Base-by-base conservation (phyloP, 2,888 invertebrate species). In the Dolomedes plantarius region DNA sequence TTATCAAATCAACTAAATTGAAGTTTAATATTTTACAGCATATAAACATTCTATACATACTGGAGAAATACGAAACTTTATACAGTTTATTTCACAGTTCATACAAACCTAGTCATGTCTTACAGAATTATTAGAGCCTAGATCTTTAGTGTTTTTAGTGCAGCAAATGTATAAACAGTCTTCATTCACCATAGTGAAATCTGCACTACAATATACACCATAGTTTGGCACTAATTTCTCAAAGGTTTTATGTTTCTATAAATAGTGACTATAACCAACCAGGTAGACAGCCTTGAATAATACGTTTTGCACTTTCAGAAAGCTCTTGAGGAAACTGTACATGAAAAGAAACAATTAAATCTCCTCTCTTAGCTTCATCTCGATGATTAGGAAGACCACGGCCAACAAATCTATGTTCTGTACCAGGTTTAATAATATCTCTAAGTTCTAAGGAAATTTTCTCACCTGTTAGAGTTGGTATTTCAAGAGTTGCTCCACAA, bases 311-410 rank as follows among this genome's bases (percentile, higher is more conserved):
- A 90, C 94, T 94, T 90, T 94, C 93, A 88, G 95, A 93, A 88
- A 98, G 91, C 75, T 93, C 93, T 29, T 97, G 96, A 0, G 98
- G 98, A 92, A 98, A 99, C 91, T 95, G 95, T 90, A 99, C 97
- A 92, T 98, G 97, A 91, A 98, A 99, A 72, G 95, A 95, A 11
- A 99, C 96, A 73, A 99, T 93, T 29, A 99, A 93, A 92, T 99
- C 98, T 77, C 98, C 98, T 90, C 95, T 95, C 90, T 95, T 93
- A 29, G 95, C 94, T 0, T 97, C 96, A 90, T 98, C 97, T 92
- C 98, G 98, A 0, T 98, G 97, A 91, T 95, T 94, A 0, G 98
- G 98, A 87, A 99, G 92, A 0, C 98, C 98, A 89, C 96, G 95
- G n/a, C 97, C 97, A 31, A 94, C 94, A 90, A 98, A 95, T 90